Percentiles rank a stretch among this genome's conserved stretches.
phyloP scores from a whole-genome alignment of 1,140 invertebrate species.

The Portunus trituberculatus region DNA sequence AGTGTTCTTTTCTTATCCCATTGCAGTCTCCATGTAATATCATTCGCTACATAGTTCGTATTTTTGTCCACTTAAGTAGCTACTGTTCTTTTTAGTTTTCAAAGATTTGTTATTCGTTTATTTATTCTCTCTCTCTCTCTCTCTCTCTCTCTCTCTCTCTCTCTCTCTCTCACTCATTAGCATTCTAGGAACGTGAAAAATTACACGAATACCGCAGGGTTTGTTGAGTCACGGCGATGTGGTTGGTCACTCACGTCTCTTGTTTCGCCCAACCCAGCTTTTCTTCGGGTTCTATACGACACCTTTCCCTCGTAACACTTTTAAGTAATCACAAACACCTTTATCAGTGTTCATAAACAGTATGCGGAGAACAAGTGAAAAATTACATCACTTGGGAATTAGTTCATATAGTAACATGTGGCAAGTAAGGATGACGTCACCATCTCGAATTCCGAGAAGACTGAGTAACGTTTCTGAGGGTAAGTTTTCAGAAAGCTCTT shows the following conservation, averaged over 20 bases:
- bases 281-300: neutral
- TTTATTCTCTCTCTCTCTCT: neutral
- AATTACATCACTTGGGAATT: neutral
- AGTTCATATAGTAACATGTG: neutral
- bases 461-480: neutral
- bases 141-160: slow-evolving; percentile 18
- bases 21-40: too few relatives aligned
- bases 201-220: neutral
- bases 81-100: too few relatives aligned
- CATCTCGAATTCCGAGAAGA: neutral
- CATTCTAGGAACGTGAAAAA: neutral
- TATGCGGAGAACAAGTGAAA: neutral
- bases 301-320: neutral
- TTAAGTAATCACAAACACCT: neutral
- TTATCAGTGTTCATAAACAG: neutral
- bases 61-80: too few relatives aligned
- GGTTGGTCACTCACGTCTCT: neutral
- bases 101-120: too few relatives aligned
- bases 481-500: neutral
- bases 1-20: too few relatives aligned
- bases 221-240: neutral
- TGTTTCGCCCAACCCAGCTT: neutral
- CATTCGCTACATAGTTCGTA: too few relatives aligned
- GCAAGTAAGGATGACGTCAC: neutral
- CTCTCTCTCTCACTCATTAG: neutral